Percentiles rank a stretch among this genome's conserved stretches.
phyloP scores from a whole-genome alignment of 2,888 invertebrate genomes.

The Eristalinus aeneus region DNA sequence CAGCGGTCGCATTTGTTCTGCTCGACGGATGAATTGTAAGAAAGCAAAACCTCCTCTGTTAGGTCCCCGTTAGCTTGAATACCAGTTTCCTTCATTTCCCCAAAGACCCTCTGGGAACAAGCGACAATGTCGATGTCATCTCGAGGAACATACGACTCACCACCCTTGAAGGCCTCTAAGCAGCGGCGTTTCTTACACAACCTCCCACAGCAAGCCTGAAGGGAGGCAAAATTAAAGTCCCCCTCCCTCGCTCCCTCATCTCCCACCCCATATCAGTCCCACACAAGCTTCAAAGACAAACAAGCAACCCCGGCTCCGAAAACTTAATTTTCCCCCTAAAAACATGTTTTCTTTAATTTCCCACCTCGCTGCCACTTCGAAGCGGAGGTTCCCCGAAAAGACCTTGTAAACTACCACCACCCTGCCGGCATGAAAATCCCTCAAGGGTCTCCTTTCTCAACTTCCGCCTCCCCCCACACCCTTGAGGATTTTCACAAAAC shows the following conservation, averaged over 20 bases:
- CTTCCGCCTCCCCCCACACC: not conserved
- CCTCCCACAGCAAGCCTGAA: no score
- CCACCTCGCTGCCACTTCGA: not conserved
- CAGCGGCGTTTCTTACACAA: no score
- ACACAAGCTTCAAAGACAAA: not conserved
- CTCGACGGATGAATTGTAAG: no score
- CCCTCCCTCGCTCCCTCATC: not conserved
- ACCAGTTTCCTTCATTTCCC: no score
- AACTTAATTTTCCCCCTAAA: constrained; percentile 9
- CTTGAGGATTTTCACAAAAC: constrained; percentile 7
- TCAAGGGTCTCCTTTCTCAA: not conserved
- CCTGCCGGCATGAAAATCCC: not conserved
- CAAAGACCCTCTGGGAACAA: no score
- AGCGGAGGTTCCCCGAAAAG: not conserved
- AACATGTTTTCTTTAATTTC: constrained; percentile 18
- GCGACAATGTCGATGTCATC: no score
- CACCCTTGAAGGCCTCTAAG: no score
- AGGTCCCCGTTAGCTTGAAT: no score
- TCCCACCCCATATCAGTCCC: not conserved
- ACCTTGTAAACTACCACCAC: not conserved
- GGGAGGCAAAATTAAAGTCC: no score
- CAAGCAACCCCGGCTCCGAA: not conserved
- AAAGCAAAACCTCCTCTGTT: no score
- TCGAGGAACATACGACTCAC: no score
- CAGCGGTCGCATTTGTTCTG: no score